Percentiles rank a stretch among this genome's conserved stretches.
These are phyloP conservation scores for Lasioglossum malachurum DNA, from an alignment of 2,888 invertebrate genomes.

Conservation along the genomic window DNA sequence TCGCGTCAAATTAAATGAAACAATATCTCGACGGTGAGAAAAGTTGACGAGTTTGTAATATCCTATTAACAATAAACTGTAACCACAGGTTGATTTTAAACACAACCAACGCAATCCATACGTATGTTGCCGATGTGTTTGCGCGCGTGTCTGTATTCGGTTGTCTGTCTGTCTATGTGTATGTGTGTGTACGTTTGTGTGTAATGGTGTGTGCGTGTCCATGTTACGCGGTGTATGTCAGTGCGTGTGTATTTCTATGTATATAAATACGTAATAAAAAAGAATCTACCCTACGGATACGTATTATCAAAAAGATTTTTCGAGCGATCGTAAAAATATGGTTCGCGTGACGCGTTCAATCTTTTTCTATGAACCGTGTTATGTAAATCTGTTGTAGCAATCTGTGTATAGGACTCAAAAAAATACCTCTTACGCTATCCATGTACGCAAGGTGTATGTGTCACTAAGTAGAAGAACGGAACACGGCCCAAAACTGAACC, in stretches of 20 bases:
- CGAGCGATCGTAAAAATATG: constrained; percentile 72
- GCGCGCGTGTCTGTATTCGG: background rate
- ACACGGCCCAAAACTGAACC: constrained; percentile 71
- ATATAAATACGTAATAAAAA: constrained; percentile 70
- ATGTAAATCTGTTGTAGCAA: constrained; percentile 68
- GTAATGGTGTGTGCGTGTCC: background rate
- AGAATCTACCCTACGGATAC: constrained; percentile 71
- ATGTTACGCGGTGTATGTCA: background rate
- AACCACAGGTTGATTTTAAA: constrained; percentile 22
- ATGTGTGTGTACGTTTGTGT: background rate
- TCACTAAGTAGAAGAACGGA: constrained; percentile 75
- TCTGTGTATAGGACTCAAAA: constrained; percentile 70
- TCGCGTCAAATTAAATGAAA: constrained; percentile 36
- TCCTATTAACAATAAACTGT: constrained; percentile 27
- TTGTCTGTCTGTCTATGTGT: background rate
- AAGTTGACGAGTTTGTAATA: constrained; percentile 44
- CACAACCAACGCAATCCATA: constrained; percentile 56
- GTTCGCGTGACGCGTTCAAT: constrained; percentile 65
- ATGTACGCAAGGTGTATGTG: constrained; percentile 68
- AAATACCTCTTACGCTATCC: constrained; percentile 64
- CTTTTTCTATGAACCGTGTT: constrained; percentile 62
- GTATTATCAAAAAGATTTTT: constrained; percentile 69
- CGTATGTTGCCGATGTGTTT: constrained; percentile 35
- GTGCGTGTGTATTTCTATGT: background rate
- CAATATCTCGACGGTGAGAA: constrained; percentile 28